Evolutionary conservation across 2,888 invertebrate species (phyloP).

Genomic region (Litoditis marina): DNA sequence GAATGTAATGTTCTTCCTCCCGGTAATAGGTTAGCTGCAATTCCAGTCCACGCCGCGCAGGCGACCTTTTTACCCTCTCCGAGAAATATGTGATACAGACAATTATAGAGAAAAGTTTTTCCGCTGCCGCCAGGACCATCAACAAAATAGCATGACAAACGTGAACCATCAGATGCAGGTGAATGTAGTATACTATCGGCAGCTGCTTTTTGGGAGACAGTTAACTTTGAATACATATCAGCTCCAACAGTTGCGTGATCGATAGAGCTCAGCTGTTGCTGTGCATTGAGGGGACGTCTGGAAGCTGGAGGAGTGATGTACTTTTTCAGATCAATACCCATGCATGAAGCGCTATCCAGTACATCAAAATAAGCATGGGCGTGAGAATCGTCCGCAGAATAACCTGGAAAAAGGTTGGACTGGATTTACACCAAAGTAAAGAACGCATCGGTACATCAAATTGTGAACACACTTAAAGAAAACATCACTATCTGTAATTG

Average conservation of each 20-base stretch:
- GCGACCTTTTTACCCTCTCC: conserved; percentile 15
- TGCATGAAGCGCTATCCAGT: not conserved
- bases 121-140: conserved; percentile 23
- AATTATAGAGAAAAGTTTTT: conserved; percentile 19
- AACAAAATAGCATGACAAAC: too few species aligned
- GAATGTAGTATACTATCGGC: too few species aligned
- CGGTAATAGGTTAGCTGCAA: conserved; percentile 24
- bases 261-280: not conserved
- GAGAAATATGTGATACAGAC: conserved; percentile 16
- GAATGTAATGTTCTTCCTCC: conserved; percentile 20
- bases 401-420: not conserved
- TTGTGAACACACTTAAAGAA: too few species aligned
- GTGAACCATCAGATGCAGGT: too few species aligned
- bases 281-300: too few species aligned
- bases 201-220: not conserved
- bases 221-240: conserved; percentile 5
- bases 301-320: too few species aligned
- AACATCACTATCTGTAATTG: too few species aligned
- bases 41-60: conserved; percentile 22
- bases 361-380: conserved; percentile 18
- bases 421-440: too few species aligned
- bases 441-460: too few species aligned
- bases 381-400: not conserved
- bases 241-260: not conserved
- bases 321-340: conserved; percentile 1